Evolutionary conservation across 2,888 invertebrate species (phyloP).

Genomic region (Sarcophaga caerulescens): DNA sequence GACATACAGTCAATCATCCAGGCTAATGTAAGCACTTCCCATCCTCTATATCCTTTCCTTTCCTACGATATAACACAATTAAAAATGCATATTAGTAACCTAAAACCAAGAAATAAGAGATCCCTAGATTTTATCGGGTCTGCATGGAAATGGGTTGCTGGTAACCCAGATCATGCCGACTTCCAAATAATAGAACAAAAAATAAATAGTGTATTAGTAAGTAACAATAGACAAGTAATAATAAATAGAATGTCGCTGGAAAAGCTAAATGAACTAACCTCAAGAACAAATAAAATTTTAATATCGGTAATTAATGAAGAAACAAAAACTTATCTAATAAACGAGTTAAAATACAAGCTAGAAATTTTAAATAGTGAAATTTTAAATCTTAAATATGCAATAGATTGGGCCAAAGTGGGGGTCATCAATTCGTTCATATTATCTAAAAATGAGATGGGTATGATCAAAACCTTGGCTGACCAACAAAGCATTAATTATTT

Average conservation of each 20-base stretch:
- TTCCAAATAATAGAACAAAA: constrained; percentile 31
- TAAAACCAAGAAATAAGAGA: no score
- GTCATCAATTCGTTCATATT: no score
- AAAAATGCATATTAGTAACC: no score
- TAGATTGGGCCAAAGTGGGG: constrained; percentile 64
- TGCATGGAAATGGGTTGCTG: no score
- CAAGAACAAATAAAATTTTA: constrained; percentile 15
- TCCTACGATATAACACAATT: no score
- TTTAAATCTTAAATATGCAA: constrained; percentile 60
- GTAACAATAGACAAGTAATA: constrained; percentile 58
- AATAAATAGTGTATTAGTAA: constrained; percentile 61
- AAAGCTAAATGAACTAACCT: constrained; percentile 17
- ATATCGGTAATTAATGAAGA: constrained; percentile 37
- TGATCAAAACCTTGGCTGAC: constrained; percentile 56
- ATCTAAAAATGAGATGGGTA: constrained; percentile 56
- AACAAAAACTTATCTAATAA: constrained; percentile 3
- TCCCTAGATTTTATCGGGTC: no score
- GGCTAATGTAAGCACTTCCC: no score
- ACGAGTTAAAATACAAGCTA: no score
- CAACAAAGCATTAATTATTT: no score
- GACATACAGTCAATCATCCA: no score
- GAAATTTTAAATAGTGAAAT: constrained; percentile 63
- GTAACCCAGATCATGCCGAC: no score
- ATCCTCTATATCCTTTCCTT: no score
- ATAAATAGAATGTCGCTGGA: constrained; percentile 49